Evolutionary conservation across 2,797 vertebrate genomes (phyloP), one percentile per base, ranked within the genome.

Genomic region (Sebastes elongatus): DNA sequence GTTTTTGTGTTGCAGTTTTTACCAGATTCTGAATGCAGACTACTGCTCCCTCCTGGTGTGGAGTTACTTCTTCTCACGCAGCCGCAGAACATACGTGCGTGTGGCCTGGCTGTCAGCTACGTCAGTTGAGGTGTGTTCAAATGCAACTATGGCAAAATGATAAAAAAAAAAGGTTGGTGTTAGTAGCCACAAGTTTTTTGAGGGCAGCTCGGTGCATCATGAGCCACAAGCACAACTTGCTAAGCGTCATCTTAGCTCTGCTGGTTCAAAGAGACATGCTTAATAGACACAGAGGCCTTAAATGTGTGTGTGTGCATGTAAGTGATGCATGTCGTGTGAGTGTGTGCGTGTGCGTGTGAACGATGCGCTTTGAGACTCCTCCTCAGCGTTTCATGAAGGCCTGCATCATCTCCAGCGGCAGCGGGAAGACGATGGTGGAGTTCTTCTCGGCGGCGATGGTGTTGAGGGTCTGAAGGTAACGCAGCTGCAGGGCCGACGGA

Each of bases 401-500:
- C n/a, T 97, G 96, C 93, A 99, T 78, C 96, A 99, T 91, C 67
- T 99, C 97, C 23, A 99, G 94, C 33, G 98, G 98, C 93, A 99
- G 92, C 0, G 97, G 98, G 95, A 99, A 99, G 86, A 99, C 90
- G 53, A 99, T 99, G 71, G 98, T 99, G 75, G 98, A 99, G 91
- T 99, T 99, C 87, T 98, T 99, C 91, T 99, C 98, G 0, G 98
- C 97, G 0, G 98, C 98, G 2, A 99, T 99, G 89, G 98, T 99
- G 94, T 95, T 99, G 87, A 98, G 94, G 25, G 98, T 99, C 96
- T 99, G 98, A 46, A 99, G 96, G 89, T 99, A 99, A 14, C 98
- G 97, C 46, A 99, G 97, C 94, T 99, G 98, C 32, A 99, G 96
- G 33, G 96, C 98, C 0, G 97, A 98, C 0, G 98, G 98, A 9